A percentile compares a stretch with the other conserved stretches of the same genome.
phyloP scores from a whole-genome alignment of 2,113 vertebrate genomes.

The Acinonyx jubatus region DNA sequence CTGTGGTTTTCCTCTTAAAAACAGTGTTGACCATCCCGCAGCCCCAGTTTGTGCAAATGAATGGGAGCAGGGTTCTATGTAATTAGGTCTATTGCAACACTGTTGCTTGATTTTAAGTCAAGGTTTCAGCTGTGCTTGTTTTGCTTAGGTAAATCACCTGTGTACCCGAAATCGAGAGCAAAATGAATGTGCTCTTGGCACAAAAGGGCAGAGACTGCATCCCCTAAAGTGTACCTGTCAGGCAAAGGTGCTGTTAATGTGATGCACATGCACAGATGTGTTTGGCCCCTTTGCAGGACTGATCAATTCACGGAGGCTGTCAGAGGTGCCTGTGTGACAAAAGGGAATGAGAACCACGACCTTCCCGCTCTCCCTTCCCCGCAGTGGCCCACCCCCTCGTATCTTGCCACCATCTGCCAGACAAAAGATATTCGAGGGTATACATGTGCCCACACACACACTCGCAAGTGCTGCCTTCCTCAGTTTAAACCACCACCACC shows the following conservation, averaged over 20 bases:
- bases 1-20: not conserved
- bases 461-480: not conserved
- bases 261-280: not conserved
- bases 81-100: not conserved
- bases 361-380: not conserved
- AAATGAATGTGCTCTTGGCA: not conserved
- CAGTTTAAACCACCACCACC: no score
- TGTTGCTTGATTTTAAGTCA: not conserved
- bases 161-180: not conserved
- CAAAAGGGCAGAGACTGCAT: not conserved
- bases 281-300: not conserved
- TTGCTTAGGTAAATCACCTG: not conserved
- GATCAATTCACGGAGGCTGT: not conserved
- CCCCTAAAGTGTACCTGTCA: not conserved
- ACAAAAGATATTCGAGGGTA: not conserved
- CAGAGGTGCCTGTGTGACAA: not conserved
- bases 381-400: no score
- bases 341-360: not conserved
- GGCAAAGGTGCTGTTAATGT: not conserved
- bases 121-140: not conserved
- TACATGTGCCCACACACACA: not conserved
- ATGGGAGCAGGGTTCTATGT: not conserved
- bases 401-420: not conserved
- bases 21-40: not conserved
- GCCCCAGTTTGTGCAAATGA: not conserved